These are phyloP conservation scores for Ahaetulla prasina DNA, from an alignment of 2,113 vertebrate species.

Conservation along the genomic window DNA sequence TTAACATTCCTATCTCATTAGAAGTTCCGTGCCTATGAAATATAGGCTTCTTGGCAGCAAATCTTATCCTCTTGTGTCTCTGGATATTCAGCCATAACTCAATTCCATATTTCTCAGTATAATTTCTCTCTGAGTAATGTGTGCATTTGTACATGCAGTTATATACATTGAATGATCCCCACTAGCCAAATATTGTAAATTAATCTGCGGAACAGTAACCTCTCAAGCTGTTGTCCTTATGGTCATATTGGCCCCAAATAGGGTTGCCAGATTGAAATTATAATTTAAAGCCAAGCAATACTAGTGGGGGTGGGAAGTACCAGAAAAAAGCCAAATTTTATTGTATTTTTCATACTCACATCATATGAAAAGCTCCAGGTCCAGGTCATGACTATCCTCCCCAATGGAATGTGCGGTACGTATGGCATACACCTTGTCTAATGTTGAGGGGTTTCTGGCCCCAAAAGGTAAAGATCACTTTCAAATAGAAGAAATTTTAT, in stretches of 20 bases:
- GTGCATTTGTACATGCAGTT: background rate
- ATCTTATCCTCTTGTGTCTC: background rate
- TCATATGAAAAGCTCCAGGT: background rate
- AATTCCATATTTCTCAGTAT: background rate
- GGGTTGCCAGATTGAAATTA: background rate
- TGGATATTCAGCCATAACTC: background rate
- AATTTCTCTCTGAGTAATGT: background rate
- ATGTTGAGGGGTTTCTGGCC: background rate
- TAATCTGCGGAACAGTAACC: background rate
- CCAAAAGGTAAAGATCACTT: background rate
- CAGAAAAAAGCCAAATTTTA: background rate
- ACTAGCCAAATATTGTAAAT: background rate
- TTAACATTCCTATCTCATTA: background rate
- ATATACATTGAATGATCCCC: background rate
- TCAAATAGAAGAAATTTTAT: background rate
- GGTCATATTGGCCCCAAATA: background rate
- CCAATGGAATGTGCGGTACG: background rate
- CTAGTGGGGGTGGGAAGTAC: too few species aligned
- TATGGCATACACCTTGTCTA: background rate
- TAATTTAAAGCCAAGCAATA: background rate
- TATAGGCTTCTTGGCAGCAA: background rate
- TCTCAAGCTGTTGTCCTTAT: background rate
- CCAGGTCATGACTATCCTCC: background rate
- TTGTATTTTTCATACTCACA: background rate
- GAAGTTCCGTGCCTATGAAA: background rate